Evolutionary conservation across 64 coral and sea anemone genomes (phyloP).

Genomic region (Catalaphyllia jardinei): DNA sequence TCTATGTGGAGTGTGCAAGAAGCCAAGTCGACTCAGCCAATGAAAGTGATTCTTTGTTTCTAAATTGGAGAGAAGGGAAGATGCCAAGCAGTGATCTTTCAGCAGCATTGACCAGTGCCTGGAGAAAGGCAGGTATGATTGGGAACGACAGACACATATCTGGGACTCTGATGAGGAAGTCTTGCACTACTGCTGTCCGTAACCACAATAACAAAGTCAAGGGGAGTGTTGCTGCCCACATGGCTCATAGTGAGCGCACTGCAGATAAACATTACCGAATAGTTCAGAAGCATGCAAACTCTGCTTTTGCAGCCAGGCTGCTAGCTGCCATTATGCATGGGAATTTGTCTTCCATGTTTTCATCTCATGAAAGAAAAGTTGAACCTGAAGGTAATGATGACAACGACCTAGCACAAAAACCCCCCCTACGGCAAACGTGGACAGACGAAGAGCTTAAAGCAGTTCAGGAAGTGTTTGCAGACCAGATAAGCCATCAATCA

Average conservation of each 20-base stretch:
- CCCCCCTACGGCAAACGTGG: not conserved
- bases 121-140: conserved; percentile 31
- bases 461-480: conserved; percentile 3
- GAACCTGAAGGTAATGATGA: not conserved
- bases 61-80: conserved; percentile 23
- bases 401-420: not conserved
- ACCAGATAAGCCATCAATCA: conserved; percentile 4
- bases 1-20: conserved; percentile 1
- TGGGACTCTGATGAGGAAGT: conserved; percentile 18
- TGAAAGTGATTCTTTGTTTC: not conserved
- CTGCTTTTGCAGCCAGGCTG: not conserved
- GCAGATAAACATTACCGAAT: conserved; percentile 4
- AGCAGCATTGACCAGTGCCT: conserved; percentile 4
- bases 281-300: conserved; percentile 18
- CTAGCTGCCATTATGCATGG: conserved; percentile 19
- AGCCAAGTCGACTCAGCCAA: not conserved
- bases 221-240: conserved; percentile 20
- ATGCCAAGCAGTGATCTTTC: not conserved
- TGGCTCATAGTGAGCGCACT: conserved; percentile 10
- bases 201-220: conserved; percentile 12
- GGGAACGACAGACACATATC: not conserved
- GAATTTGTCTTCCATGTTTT: not conserved
- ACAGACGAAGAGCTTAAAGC: not conserved
- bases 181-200: conserved; percentile 3
- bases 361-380: not conserved